phyloP scores from a whole-genome alignment of 2,797 vertebrate species.

The Neopelma chrysocephalum region DNA sequence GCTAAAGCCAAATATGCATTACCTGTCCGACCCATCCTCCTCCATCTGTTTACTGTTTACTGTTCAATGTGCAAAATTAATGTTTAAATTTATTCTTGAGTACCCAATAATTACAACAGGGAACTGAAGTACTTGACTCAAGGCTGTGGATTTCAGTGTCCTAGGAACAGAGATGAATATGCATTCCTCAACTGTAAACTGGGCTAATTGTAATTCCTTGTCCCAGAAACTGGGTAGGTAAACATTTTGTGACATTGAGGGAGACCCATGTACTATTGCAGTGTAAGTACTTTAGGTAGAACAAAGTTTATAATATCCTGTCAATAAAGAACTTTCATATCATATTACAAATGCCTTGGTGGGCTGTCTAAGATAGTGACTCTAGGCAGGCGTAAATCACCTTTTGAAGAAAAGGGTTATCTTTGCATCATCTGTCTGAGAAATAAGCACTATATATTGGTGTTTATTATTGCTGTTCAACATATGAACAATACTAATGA shows the following conservation, averaged over 20 bases:
- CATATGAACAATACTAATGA: neutral
- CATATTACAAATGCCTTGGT: neutral
- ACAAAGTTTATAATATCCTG: neutral
- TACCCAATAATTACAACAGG: neutral
- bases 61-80: neutral
- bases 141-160: neutral
- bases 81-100: neutral
- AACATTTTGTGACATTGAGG: neutral
- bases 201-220: neutral
- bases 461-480: neutral
- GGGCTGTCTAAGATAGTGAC: neutral
- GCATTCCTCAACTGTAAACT: neutral
- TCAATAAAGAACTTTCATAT: neutral
- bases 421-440: neutral
- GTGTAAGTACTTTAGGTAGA: neutral
- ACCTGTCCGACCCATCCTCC: neutral
- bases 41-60: neutral
- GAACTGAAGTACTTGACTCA: neutral
- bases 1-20: neutral
- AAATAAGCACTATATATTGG: neutral
- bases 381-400: neutral
- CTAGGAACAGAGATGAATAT: neutral
- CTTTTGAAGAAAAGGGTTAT: neutral
- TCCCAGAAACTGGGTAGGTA: neutral
- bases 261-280: neutral